Base-by-base conservation (phyloP, 2,888 invertebrate genomes). In the Thumatha senex region DNA sequence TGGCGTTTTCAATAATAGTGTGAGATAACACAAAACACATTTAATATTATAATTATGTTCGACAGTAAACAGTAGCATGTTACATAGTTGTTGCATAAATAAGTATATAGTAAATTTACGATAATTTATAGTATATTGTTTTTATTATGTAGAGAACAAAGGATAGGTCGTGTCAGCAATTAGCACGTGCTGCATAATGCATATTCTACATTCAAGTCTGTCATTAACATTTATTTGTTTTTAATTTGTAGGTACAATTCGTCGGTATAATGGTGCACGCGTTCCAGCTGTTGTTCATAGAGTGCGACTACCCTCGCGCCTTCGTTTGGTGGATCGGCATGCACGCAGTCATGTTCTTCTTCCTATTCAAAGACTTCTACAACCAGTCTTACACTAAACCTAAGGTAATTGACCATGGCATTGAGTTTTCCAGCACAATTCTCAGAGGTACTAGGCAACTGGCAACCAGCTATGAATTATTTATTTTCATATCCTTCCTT, bases 241-340 rank as follows among this genome's bases (percentile, higher is more conserved):
- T 9, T 12, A 15, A 44, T 30, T 71, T 62, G 5, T 89, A 97
- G 96, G 92, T 96, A 46, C 98, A 98, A 89, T 98, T 98, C 86
- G 93, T 98, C 54, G 93, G 94, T 50, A 97, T 98, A 67, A 97
- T 98, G 95, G 92, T 96, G 56, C 98, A 98, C 89, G 97, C 98
- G 58, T 97, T 97, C 95, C 97, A 97, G 80, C 93, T 98, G 63
- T 92, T 98, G 66, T 96, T 97, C 93, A 95, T 96, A 72, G 96
- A 97, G 50, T 98, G 98, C 93, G 95, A 97, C 84, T 98, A 98
- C 89, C 98, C 98, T 46, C 93, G 95, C 70, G 96, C 96, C n/a
- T 97, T 97, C 86, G 97, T 97, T 63, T 97, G 96, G 96, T 98
- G 97, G 97, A 98, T 98, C 80, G 98, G 98, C 51, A 95, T 96